Conservation (phyloP, 2,797 vertebrate genomes). For the Nothura maculosa region DNA sequence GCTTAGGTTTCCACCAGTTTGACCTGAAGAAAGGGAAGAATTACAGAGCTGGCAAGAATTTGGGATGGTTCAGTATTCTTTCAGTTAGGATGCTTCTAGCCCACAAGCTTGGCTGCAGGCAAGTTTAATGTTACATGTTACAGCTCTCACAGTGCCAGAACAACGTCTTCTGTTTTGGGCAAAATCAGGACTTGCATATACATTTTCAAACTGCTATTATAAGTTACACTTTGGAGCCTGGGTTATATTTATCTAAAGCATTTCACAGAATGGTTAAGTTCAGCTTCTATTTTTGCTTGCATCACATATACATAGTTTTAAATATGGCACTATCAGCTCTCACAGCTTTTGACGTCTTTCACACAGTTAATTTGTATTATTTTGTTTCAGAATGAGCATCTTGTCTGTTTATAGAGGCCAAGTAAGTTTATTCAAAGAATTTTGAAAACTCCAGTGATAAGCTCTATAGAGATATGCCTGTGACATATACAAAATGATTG, state of each 20-base stretch:
- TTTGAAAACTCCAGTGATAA: neutral
- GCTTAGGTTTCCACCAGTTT: neutral
- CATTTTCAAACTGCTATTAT: neutral
- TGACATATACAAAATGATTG: neutral
- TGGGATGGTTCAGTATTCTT: neutral
- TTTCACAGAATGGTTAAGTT: neutral
- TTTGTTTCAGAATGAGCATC: neutral
- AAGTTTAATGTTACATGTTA: neutral
- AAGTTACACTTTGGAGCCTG: neutral
- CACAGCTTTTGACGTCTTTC: neutral
- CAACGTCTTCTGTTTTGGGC: neutral
- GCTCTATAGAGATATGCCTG: neutral
- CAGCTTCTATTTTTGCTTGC: neutral
- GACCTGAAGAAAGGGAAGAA: neutral
- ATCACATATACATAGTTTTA: neutral
- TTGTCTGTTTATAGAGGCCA: neutral
- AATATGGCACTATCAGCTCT: neutral
- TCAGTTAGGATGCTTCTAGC: neutral
- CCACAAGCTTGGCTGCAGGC: neutral
- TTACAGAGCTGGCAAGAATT: neutral
- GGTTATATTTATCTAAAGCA: neutral
- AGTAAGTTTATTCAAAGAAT: neutral
- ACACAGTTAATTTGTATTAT: neutral
- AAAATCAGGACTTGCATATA: neutral
- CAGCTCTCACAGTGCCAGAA: neutral